A percentile compares a stretch with the other conserved stretches of the same genome.
phyloP scores from a whole-genome alignment of 2,113 vertebrate genomes.

The Falcunculus frontatus region DNA sequence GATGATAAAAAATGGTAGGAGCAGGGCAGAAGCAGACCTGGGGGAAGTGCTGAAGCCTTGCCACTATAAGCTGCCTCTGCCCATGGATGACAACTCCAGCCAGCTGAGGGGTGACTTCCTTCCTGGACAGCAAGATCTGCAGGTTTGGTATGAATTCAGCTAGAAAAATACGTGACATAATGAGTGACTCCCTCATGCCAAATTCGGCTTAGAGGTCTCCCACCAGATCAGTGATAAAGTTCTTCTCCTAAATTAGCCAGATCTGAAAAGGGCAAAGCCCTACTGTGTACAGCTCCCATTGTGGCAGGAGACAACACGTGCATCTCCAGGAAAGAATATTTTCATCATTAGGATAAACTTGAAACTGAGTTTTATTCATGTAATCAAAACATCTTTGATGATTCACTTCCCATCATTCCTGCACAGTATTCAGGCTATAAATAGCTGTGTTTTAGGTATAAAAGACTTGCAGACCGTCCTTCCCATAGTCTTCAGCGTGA shows the following conservation, averaged over 20 bases:
- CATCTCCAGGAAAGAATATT: background rate
- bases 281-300: background rate
- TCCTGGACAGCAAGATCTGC: background rate
- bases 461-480: background rate
- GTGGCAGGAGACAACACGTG: background rate
- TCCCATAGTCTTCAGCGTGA: background rate
- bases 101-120: background rate
- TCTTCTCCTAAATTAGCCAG: background rate
- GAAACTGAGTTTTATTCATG: conserved; percentile 34
- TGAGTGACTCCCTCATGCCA: background rate
- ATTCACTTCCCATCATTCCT: conserved; percentile 28
- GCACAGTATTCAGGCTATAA: background rate
- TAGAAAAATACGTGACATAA: background rate
- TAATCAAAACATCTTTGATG: conserved; percentile 40
- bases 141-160: background rate
- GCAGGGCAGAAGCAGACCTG: background rate
- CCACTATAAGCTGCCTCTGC: background rate
- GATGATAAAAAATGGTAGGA: background rate
- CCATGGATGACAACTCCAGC: background rate
- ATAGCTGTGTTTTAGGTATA: background rate
- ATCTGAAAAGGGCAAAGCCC: background rate
- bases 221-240: background rate
- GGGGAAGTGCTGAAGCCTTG: background rate
- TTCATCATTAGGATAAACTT: background rate
- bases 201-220: background rate